Conservation (phyloP, 2,113 vertebrate species). For the Scolopax mira region DNA sequence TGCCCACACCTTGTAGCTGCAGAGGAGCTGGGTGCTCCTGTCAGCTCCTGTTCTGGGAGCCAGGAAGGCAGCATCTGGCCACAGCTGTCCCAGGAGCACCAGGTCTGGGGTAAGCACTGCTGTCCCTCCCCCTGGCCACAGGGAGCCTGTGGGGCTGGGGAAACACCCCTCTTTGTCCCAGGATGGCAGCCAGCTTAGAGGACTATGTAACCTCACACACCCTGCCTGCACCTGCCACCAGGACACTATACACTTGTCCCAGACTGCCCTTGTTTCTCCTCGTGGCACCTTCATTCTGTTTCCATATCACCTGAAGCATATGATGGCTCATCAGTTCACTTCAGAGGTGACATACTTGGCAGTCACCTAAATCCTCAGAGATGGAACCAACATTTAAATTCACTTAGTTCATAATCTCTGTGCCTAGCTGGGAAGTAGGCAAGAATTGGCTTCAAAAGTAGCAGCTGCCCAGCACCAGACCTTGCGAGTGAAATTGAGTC, state of each 20-base stretch:
- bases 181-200: not conserved
- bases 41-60: not conserved
- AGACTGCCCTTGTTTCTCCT: not conserved
- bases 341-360: not conserved
- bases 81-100: rapidly evolving
- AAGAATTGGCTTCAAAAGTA: not conserved
- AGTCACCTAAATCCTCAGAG: not conserved
- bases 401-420: not conserved
- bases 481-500: not conserved
- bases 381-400: not conserved
- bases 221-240: too few relatives aligned
- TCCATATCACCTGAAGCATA: not conserved
- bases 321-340: not conserved
- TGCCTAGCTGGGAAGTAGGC: not conserved
- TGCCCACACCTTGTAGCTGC: not conserved
- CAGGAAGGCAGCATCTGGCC: not conserved
- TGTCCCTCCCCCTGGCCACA: not conserved
- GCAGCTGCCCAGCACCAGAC: not conserved
- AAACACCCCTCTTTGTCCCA: not conserved
- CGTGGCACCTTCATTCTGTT: not conserved
- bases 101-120: not conserved
- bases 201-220: too few relatives aligned
- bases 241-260: not conserved
- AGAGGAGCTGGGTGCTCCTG: not conserved
- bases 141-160: not conserved